Conservation (phyloP, 2,113 vertebrate species). For the Otolemur garnettii region DNA sequence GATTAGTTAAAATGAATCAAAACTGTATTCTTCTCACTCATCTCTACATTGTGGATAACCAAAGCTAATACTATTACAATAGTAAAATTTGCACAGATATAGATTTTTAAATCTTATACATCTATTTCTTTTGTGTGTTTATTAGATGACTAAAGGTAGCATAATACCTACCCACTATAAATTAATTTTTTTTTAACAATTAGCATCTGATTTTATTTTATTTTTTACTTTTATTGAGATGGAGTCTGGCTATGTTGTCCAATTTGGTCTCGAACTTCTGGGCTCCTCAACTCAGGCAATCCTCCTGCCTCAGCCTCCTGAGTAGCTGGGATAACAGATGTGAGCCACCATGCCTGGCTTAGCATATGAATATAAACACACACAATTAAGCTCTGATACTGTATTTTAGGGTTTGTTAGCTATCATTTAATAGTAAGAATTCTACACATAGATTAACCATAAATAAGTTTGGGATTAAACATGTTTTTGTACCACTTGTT, state of each 20-base stretch:
- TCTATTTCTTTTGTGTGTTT: constrained; percentile 49
- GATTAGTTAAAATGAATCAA: constrained; percentile 10
- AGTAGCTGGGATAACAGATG: no score
- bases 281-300: no score
- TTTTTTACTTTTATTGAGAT: no score
- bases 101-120: not conserved
- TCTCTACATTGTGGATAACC: not conserved
- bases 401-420: constrained; percentile 6
- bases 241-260: no score
- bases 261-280: no score
- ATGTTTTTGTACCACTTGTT: not conserved
- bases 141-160: not conserved
- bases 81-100: not conserved
- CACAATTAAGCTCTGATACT: not conserved
- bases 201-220: not conserved
- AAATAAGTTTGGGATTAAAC: not conserved
- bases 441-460: not conserved
- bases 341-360: not conserved
- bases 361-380: constrained; percentile 37
- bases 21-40: not conserved
- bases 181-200: not conserved
- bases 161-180: not conserved
- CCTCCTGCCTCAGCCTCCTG: no score
- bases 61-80: not conserved
- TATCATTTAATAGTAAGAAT: constrained; percentile 5